Evolutionary conservation across 2,113 vertebrate species (phyloP).

Genomic region (Ahaetulla prasina): DNA sequence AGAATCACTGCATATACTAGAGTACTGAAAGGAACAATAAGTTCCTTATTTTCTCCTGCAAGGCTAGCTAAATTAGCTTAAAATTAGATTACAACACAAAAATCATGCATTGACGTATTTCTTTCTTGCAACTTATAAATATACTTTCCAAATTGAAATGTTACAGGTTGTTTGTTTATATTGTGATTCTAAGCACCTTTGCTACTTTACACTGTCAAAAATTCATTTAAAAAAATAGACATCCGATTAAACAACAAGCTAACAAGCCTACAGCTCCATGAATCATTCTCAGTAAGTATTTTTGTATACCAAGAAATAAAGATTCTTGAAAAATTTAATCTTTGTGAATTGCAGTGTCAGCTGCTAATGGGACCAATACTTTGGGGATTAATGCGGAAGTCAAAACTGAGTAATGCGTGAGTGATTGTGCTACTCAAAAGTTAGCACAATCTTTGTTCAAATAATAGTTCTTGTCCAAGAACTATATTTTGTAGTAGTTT

Average conservation of each 20-base stretch:
- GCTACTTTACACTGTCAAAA: background rate
- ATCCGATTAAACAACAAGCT: background rate
- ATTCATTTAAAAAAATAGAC: background rate
- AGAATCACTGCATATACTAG: constrained; percentile 17
- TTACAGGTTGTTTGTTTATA: background rate
- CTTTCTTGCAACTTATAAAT: background rate
- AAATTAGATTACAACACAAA: background rate
- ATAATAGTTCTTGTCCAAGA: background rate
- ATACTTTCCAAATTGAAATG: background rate
- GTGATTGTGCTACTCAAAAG: background rate
- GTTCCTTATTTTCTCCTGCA: background rate
- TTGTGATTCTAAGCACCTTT: background rate
- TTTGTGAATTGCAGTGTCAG: background rate
- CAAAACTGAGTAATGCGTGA: background rate
- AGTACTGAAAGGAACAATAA: background rate
- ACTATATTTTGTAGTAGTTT: background rate
- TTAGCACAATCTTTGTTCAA: background rate
- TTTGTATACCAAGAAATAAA: background rate
- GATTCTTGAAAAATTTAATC: background rate
- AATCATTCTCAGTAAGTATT: background rate
- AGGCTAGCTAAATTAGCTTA: background rate
- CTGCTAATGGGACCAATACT: background rate
- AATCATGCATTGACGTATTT: background rate
- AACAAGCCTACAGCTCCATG: background rate
- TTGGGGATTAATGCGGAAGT: background rate